Evolutionary conservation across 2,888 invertebrate species (phyloP).

Genomic region (Hybos culiciformis): DNA sequence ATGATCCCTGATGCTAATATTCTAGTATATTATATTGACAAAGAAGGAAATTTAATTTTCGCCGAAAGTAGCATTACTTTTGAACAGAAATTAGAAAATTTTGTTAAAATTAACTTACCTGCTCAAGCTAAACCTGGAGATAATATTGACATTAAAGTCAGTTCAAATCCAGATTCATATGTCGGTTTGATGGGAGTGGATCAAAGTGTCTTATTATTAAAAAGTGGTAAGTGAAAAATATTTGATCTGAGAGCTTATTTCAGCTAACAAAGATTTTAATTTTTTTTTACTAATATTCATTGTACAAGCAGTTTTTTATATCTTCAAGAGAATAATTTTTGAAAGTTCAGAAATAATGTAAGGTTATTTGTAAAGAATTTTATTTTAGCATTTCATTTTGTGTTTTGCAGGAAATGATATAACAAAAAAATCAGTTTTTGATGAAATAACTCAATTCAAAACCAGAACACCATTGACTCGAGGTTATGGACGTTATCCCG

Average conservation of each 20-base stretch:
- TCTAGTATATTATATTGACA: constrained; percentile 63
- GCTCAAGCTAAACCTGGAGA: constrained; percentile 61
- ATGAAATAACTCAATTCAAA: constrained; percentile 48
- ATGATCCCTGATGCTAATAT: constrained; percentile 76
- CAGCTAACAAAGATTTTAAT: no score
- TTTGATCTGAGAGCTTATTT: neutral
- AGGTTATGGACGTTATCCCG: constrained; percentile 27
- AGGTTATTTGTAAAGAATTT: no score
- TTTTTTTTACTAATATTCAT: no score
- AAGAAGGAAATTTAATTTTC: constrained; percentile 63
- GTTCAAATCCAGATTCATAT: constrained; percentile 72
- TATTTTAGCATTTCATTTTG: no score
- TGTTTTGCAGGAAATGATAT: constrained; percentile 37
- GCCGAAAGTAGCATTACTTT: constrained; percentile 70
- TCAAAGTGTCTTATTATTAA: constrained; percentile 60
- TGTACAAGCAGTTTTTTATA: no score
- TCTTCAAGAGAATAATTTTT: no score
- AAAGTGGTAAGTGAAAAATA: constrained; percentile 49
- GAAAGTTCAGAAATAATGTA: no score
- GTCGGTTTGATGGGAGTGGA: constrained; percentile 83
- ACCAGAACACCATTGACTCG: constrained; percentile 31
- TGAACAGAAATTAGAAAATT: constrained; percentile 64
- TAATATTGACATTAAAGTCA: constrained; percentile 60
- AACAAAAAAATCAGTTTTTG: constrained; percentile 40
- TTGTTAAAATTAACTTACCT: constrained; percentile 56